phyloP scores from a whole-genome alignment of 2,113 vertebrate species.

The Lophius piscatorius region DNA sequence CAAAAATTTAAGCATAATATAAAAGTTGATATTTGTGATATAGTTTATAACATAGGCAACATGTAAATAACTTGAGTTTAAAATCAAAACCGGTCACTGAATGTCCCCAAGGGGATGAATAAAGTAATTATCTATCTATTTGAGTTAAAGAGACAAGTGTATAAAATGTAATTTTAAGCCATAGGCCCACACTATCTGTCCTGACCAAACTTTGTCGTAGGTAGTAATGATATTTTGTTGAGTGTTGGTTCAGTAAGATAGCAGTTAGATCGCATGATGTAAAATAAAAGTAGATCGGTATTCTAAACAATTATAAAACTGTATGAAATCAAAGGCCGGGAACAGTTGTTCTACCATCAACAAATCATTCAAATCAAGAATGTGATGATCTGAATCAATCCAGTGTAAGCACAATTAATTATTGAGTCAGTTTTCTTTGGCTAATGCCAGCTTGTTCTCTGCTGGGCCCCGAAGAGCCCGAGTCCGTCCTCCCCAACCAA shows the following conservation, averaged over 20 bases:
- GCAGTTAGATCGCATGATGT: not conserved
- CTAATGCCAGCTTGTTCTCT: constrained; percentile 62
- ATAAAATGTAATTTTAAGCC: too few species aligned
- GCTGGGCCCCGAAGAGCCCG: constrained; percentile 44
- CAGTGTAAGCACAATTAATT: constrained; percentile 60
- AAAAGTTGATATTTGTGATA: too few species aligned
- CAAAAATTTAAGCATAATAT: too few species aligned
- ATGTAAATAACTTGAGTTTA: constrained; percentile 40
- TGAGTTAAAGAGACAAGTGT: too few species aligned
- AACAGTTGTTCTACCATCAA: constrained; percentile 29
- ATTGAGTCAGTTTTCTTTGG: constrained; percentile 50
- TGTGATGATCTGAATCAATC: constrained; percentile 27
- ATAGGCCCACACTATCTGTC: too few species aligned
- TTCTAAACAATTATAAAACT: not conserved
- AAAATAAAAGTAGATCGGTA: constrained; percentile 3
- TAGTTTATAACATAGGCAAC: too few species aligned
- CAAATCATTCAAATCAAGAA: constrained; percentile 45
- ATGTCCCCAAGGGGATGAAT: too few species aligned
- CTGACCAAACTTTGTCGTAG: too few species aligned
- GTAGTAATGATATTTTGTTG: too few species aligned
- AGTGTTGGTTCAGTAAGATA: not conserved
- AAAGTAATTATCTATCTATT: too few species aligned
- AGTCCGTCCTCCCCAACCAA: constrained; percentile 57
- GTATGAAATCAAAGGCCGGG: constrained; percentile 6
- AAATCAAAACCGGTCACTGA: too few species aligned